phyloP scores from a whole-genome alignment of 2,113 vertebrate genomes.

The Gnathonemus echidnorhynchus region DNA sequence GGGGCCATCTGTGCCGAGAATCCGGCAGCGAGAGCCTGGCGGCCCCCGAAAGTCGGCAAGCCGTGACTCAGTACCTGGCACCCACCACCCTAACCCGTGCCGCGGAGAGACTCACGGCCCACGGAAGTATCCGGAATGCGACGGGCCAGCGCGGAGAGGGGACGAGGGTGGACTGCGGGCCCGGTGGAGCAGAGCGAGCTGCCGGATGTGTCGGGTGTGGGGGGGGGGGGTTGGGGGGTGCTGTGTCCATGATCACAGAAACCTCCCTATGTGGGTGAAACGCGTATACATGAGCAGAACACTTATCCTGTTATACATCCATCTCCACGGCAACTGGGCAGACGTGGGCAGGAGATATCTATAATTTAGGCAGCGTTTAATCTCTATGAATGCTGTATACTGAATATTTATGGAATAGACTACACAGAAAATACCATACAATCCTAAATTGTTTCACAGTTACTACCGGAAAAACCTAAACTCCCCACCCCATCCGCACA shows the following conservation, averaged over 20 bases:
- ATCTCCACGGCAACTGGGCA: background rate
- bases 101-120: background rate
- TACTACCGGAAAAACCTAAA: background rate
- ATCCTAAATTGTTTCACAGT: background rate
- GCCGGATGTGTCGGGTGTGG: background rate
- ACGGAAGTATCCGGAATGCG: background rate
- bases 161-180: background rate
- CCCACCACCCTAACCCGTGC: background rate
- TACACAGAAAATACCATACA: background rate
- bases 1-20: constrained; percentile 42
- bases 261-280: background rate
- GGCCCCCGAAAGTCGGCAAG: constrained; percentile 18
- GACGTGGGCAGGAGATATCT: background rate
- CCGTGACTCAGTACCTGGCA: background rate
- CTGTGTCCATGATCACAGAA: background rate
- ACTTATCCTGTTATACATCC: background rate
- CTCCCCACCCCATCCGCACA: background rate
- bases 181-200: background rate
- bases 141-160: background rate
- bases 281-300: background rate
- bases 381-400: background rate
- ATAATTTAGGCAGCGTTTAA: background rate
- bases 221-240: background rate
- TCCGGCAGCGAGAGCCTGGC: constrained; percentile 39
- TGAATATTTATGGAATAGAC: background rate